Evolutionary conservation across 2,888 invertebrate species (phyloP), one percentile per base, ranked within the genome.

Genomic region (Agonopterix arenella): DNA sequence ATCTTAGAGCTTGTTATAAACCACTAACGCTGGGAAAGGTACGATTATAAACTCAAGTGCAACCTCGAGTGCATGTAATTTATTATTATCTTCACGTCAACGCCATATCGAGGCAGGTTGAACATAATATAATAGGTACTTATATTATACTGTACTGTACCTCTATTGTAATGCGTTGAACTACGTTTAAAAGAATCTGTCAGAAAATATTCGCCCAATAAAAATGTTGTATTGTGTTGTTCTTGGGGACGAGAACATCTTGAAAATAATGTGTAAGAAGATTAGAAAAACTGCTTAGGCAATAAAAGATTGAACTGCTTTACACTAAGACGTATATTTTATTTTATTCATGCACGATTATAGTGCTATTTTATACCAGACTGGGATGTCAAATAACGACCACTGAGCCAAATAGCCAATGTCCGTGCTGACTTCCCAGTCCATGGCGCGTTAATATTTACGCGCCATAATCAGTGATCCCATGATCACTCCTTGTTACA

Each of bases 261-360:
- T 18, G 18, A 18, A 18, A 18, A 18, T 18, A 18, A 18, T 18
- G 18, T 18, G 2, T 18, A n/a, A 40, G 4, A n/a, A 3, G 40
- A 40, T 40, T 3, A 10, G 40, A 40, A n/a, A 40, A n/a, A 40
- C 40, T 9, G n/a, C 40, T n/a, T n/a, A 40, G n/a, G 40, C 40
- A 40, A 40, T 40, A 40, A 40, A 40, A n/a, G 40, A 40, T n/a
- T 40, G n/a, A 40, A 40, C 4, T 78, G 78, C 77, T 76, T 84
- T 84, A 85, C 79, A 84, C 83, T 84, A 84, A 82, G 77, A 78
- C 80, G 77, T 52, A 52, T 50, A 49, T 50, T 80, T 77, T 40
- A 40, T 9, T 40, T 50, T 80, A 70, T 81, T 83, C 73, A 76
- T 70, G 84, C 84, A 84, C 84, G 64, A 65, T 74, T 58, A n/a